These are phyloP conservation scores for Empidonax alnorum DNA, from an alignment of 2,113 vertebrate genomes.

Conservation along the genomic window DNA sequence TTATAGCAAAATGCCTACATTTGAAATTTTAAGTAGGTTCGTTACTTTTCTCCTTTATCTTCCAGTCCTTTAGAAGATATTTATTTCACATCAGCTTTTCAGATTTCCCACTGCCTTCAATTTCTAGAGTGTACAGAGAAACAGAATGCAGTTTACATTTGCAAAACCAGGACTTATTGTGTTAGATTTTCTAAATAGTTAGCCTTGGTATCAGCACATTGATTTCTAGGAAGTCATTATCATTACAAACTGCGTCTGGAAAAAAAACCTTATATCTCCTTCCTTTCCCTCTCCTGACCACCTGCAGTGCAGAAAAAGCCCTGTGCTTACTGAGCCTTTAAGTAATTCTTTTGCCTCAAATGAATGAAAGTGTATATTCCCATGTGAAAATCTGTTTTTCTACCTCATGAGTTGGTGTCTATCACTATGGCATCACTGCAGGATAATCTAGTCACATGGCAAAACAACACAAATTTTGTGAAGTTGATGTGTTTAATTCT, in stretches of 20 bases:
- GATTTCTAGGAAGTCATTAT: not conserved
- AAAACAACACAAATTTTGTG: not conserved
- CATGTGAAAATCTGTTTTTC: not conserved
- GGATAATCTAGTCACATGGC: not conserved
- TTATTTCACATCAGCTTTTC: not conserved
- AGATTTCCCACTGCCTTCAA: not conserved
- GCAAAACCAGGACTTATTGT: not conserved
- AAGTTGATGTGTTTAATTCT: not conserved
- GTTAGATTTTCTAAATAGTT: not conserved
- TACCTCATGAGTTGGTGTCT: not conserved
- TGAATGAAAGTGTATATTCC: not conserved
- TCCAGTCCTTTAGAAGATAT: not conserved
- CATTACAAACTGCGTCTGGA: not conserved
- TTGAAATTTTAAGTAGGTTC: not conserved
- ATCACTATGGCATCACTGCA: not conserved
- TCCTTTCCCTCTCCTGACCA: not conserved
- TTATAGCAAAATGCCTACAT: not conserved
- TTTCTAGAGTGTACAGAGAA: not conserved
- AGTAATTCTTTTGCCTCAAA: not conserved
- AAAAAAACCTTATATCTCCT: accelerated
- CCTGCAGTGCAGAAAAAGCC: not conserved
- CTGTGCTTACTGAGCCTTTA: not conserved
- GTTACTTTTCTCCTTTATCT: not conserved
- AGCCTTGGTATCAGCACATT: not conserved
- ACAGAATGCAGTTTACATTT: not conserved